Base-by-base conservation (phyloP, 2,113 vertebrate genomes). In the Hydropotes inermis region DNA sequence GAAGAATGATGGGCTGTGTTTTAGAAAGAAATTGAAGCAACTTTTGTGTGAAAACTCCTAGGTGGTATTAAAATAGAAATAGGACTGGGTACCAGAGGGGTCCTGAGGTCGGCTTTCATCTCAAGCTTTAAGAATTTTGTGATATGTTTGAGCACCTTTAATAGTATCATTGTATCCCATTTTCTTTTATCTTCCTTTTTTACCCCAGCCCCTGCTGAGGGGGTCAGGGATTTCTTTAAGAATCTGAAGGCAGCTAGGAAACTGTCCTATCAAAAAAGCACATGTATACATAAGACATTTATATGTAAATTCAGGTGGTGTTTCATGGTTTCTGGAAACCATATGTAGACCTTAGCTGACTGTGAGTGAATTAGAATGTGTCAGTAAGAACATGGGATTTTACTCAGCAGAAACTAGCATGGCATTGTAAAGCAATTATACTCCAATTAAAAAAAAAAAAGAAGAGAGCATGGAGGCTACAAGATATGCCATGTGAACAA, bases 51-150 rank as follows among this genome's bases (percentile, higher is more conserved):
- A 81, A 95, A 95, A 85, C 70, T 39, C 17, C 21, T 87, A 89
- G 25, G 45, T 25, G 43, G 36, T 36, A 14, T 58, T 91, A 54
- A 91, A 89, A 55, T 78, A 93, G 70, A 93, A 86, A 7, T 28
- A 25, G 60, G 17, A 21, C 15, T 79, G 30, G 58, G 27, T 0
- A 1, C 3, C 23, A 8, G 36, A 87, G 21, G 57, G 25, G 17
- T 91, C 79, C 50, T 45, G 7, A 88, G 86, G 78, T 85, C 60
- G 30, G 78, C 94, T 97, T 98, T 98, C 87, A 94, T 93, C 83
- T 92, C 87, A 78, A 55, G 28, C 19, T 97, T 81, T 47, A 83
- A 85, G 96, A 97, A 85, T 54, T 91, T 21, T 8, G 78, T 95
- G 91, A 93, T 84, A 91, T 95, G 90, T 98, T 91, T 76, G 81